phyloP scores from a whole-genome alignment of 2,888 invertebrate species.

The Chrysotoxum bicinctum region DNA sequence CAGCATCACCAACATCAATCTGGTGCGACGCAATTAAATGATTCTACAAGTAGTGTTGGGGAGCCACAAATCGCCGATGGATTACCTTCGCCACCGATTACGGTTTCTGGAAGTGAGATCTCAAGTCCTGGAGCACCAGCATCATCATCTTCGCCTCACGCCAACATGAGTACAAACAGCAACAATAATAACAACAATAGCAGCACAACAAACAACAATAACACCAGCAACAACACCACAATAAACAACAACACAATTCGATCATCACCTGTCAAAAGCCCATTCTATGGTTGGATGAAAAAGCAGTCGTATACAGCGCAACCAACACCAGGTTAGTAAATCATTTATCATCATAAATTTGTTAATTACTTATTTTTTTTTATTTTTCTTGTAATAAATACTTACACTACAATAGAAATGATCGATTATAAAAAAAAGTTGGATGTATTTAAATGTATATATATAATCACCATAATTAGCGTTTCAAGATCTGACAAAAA shows the following conservation, averaged over 20 bases:
- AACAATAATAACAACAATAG: constrained; percentile 81
- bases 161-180: constrained; percentile 85
- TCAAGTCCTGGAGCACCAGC: constrained; percentile 84
- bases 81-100: constrained; percentile 84
- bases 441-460: too few species aligned
- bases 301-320: constrained; percentile 92
- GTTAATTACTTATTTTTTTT: background rate
- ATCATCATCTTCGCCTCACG: constrained; percentile 79
- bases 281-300: constrained; percentile 94
- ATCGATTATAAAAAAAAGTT: too few species aligned
- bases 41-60: constrained; percentile 75
- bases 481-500: too few species aligned
- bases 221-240: constrained; percentile 53
- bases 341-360: background rate
- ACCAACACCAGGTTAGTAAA: constrained; percentile 89
- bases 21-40: constrained; percentile 76
- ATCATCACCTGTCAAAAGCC: constrained; percentile 89
- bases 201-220: constrained; percentile 55
- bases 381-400: too few species aligned
- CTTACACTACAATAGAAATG: too few species aligned
- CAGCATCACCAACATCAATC: constrained; percentile 74
- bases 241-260: constrained; percentile 79
- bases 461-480: too few species aligned
- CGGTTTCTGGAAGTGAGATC: constrained; percentile 83
- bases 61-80: constrained; percentile 76